Evolutionary conservation across 1,140 invertebrate genomes (phyloP).

Genomic region (Saxidomus purpurata): DNA sequence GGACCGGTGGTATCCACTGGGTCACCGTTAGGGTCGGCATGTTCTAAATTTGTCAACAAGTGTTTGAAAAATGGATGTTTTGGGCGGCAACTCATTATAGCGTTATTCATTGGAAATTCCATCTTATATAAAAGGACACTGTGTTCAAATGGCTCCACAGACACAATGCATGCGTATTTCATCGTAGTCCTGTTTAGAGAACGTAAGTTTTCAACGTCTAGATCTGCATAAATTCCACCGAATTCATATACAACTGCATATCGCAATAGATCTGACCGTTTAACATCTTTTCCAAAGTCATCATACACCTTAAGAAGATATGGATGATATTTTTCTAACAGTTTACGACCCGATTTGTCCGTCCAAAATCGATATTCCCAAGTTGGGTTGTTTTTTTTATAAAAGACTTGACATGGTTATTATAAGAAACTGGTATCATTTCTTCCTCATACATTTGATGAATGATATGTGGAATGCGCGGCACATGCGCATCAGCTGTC

Average conservation of each 20-base stretch:
- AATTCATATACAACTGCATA: constrained; percentile 80
- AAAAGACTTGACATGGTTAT: constrained; percentile 76
- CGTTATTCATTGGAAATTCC: constrained; percentile 21
- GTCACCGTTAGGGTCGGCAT: not conserved
- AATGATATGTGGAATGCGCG: constrained; percentile 78
- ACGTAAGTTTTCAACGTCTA: constrained; percentile 78
- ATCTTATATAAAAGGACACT: not conserved
- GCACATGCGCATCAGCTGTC: constrained; percentile 18
- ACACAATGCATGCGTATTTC: constrained; percentile 78
- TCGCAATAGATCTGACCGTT: constrained; percentile 75
- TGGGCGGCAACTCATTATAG: constrained; percentile 40
- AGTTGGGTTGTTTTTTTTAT: constrained; percentile 50
- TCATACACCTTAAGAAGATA: constrained; percentile 74
- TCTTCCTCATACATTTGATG: constrained; percentile 80
- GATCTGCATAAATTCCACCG: constrained; percentile 81
- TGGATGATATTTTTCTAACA: constrained; percentile 74
- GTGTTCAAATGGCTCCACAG: constrained; percentile 79
- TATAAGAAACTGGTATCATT: constrained; percentile 71
- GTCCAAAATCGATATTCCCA: constrained; percentile 84
- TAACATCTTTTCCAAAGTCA: constrained; percentile 73
- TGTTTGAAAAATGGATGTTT: constrained; percentile 53
- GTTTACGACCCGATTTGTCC: constrained; percentile 71
- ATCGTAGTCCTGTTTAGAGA: constrained; percentile 68
- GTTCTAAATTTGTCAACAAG: not conserved
- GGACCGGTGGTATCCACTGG: constrained; percentile 1